A percentile compares a stretch with the other conserved stretches of the same genome.
phyloP scores from a whole-genome alignment of 2,113 vertebrate genomes.

The Propithecus coquereli region DNA sequence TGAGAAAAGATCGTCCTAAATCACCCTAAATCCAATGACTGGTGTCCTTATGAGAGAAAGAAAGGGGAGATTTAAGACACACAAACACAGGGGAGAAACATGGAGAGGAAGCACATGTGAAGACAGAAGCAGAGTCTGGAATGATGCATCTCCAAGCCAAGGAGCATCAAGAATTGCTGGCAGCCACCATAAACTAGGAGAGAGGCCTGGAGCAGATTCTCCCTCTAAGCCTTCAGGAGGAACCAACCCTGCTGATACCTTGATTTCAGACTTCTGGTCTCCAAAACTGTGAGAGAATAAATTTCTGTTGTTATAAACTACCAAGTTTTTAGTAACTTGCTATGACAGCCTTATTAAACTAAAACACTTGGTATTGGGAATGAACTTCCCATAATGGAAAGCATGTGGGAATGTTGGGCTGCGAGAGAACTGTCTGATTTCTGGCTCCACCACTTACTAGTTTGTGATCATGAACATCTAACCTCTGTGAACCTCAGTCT shows the following conservation, averaged over 20 bases:
- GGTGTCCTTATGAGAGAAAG: background rate
- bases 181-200: background rate
- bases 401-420: background rate
- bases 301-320: background rate
- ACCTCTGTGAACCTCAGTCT: background rate
- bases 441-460: background rate
- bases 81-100: background rate
- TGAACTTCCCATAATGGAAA: background rate
- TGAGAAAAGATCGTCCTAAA: background rate
- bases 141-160: background rate
- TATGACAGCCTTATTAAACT: background rate
- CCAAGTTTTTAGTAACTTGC: background rate
- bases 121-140: background rate
- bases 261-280: background rate
- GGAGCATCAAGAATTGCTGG: background rate
- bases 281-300: background rate
- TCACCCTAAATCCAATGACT: background rate
- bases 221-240: background rate
- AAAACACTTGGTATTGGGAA: background rate
- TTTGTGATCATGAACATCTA: background rate
- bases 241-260: background rate
- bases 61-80: background rate
- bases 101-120: background rate
- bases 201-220: background rate
- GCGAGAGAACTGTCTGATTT: background rate